These are phyloP conservation scores for Spheniscus mendiculus DNA, from an alignment of 2,113 vertebrate genomes.

Conservation along the genomic window DNA sequence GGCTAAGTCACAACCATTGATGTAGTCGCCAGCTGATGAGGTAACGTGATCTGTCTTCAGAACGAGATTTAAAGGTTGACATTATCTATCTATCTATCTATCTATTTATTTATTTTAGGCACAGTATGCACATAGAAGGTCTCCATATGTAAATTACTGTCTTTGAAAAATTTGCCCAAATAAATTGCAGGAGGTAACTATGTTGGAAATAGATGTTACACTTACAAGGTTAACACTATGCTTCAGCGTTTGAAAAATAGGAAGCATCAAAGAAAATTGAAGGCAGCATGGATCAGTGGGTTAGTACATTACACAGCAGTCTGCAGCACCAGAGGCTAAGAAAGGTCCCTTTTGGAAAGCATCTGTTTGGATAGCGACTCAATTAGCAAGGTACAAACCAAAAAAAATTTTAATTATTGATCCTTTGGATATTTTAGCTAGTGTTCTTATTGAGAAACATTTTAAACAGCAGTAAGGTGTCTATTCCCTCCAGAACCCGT, in stretches of 20 bases:
- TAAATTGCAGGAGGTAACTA: not conserved
- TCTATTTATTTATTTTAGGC: not conserved
- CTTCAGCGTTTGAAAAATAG: not conserved
- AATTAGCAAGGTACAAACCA: not conserved
- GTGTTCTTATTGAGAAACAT: not conserved
- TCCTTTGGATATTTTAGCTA: not conserved
- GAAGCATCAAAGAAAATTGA: constrained; percentile 14
- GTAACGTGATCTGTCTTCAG: not conserved
- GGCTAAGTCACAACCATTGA: not conserved
- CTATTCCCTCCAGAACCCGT: not conserved
- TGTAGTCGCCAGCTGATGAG: not conserved
- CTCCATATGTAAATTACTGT: not conserved
- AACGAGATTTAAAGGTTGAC: not conserved
- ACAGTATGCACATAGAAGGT: rapidly evolving
- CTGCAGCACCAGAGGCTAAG: not conserved
- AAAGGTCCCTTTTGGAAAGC: not conserved
- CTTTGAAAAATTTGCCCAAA: not conserved
- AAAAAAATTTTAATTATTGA: not conserved
- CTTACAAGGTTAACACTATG: constrained; percentile 6
- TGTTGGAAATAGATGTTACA: not conserved
- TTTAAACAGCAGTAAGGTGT: not conserved
- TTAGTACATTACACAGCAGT: not conserved
- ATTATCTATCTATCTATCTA: not conserved
- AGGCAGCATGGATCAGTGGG: not conserved
- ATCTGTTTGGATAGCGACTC: not conserved